Evolutionary conservation across 2,888 invertebrate species (phyloP).

Genomic region (Pantelozetes paolii): DNA sequence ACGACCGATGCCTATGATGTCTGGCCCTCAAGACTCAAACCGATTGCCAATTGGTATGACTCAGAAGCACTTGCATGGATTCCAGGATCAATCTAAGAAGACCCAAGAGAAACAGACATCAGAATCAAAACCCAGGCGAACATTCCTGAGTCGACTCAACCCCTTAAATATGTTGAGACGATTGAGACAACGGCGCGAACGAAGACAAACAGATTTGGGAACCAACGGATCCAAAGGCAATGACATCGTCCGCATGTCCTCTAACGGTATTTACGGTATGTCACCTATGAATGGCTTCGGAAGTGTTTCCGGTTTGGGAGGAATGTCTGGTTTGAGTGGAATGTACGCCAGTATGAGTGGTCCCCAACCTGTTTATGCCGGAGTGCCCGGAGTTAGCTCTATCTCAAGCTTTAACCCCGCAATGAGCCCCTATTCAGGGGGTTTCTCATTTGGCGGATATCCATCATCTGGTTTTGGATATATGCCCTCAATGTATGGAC

Average conservation of each 20-base stretch:
- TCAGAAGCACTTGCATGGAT: slow-evolving; percentile 24
- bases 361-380: slow-evolving; percentile 15
- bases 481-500: background rate
- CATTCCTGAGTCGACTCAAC: slow-evolving; percentile 43
- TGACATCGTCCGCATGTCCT: background rate
- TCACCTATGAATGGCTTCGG: slow-evolving; percentile 30
- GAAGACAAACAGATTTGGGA: slow-evolving; percentile 36
- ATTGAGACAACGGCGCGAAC: slow-evolving; percentile 40
- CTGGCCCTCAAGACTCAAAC: background rate
- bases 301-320: slow-evolving; percentile 38
- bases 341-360: slow-evolving; percentile 39
- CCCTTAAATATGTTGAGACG: slow-evolving; percentile 44
- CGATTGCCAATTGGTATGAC: slow-evolving; percentile 23
- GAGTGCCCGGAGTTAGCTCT: background rate
- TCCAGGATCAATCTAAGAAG: slow-evolving; percentile 31
- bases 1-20: slow-evolving; percentile 33
- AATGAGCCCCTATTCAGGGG: slow-evolving; percentile 27
- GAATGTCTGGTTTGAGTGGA: slow-evolving; percentile 38
- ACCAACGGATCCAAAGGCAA: background rate
- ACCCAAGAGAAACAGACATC: slow-evolving; percentile 38
- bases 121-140: slow-evolving; percentile 40
- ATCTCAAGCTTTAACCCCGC: background rate
- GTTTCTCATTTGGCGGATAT: slow-evolving; percentile 24
- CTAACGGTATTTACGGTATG: slow-evolving; percentile 2
- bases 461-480: slow-evolving; percentile 27